Evolutionary conservation across 1,140 invertebrate species (phyloP).

Genomic region (Stegodyphus mimosarum): DNA sequence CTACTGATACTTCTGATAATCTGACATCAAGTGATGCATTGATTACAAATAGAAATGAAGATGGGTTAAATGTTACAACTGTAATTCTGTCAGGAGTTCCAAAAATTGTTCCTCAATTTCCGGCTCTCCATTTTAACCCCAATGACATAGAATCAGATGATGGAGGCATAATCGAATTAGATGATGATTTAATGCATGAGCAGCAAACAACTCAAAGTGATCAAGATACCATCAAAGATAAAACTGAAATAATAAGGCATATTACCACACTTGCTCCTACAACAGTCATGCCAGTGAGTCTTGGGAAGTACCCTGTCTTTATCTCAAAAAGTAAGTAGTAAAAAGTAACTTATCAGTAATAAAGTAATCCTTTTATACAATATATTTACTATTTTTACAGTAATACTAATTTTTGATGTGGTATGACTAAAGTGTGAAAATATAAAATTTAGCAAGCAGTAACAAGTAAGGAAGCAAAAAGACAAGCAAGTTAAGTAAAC

Average conservation of each 20-base stretch:
- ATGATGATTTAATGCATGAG: background rate
- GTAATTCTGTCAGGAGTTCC: background rate
- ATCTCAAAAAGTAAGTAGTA: slow-evolving; percentile 33
- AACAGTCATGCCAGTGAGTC: slow-evolving; percentile 12
- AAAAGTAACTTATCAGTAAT: no score
- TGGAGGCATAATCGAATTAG: background rate
- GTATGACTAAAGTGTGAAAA: no score
- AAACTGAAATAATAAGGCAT: slow-evolving; percentile 27
- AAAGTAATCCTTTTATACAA: no score
- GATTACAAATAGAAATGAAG: background rate
- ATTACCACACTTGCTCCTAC: slow-evolving; percentile 39
- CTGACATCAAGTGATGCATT: background rate
- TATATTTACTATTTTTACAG: no score
- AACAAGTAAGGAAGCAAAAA: no score
- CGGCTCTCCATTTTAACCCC: slow-evolving; percentile 18
- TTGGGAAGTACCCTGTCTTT: slow-evolving; percentile 41
- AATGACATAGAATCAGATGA: slow-evolving; percentile 12
- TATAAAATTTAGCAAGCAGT: no score
- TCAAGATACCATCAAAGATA: no score
- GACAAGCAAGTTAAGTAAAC: no score
- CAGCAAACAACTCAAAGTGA: no score
- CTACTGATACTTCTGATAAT: background rate
- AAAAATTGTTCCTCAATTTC: slow-evolving; percentile 38
- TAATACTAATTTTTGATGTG: no score
- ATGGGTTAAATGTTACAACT: background rate